These are phyloP conservation scores for Pyrochroa serraticornis DNA, from an alignment of 2,888 invertebrate genomes.

Conservation along the genomic window DNA sequence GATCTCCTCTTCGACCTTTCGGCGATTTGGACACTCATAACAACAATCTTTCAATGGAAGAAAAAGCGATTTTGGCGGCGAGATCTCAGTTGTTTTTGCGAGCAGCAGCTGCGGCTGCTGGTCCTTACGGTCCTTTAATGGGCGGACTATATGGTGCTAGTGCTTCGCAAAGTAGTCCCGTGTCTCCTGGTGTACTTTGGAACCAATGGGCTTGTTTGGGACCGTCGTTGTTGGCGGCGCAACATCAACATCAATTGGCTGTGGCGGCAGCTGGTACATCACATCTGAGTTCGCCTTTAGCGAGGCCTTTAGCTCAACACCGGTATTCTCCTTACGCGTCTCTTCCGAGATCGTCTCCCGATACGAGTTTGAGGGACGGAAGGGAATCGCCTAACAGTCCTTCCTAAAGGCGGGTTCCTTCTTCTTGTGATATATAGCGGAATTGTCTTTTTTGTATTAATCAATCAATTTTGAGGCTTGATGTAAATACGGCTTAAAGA, in stretches of 20 bases:
- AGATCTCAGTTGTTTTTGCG: constrained; percentile 76
- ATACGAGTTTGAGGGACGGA: constrained; percentile 63
- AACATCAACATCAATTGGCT: constrained; percentile 68
- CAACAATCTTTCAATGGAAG: constrained; percentile 75
- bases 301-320: constrained; percentile 63
- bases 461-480: neutral
- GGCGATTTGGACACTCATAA: constrained; percentile 74
- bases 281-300: constrained; percentile 61
- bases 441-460: neutral
- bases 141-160: constrained; percentile 61
- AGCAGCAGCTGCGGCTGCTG: constrained; percentile 70
- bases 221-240: constrained; percentile 65
- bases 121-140: constrained; percentile 64
- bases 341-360: constrained; percentile 64
- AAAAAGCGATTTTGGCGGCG: constrained; percentile 78
- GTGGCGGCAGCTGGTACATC: constrained; percentile 61
- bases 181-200: constrained; percentile 66
- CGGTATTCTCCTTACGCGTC: constrained; percentile 66
- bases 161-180: constrained; percentile 51
- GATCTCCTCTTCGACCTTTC: constrained; percentile 77
- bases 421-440: constrained; percentile 19
- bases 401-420: constrained; percentile 39
- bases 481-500: constrained; percentile 2
- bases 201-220: constrained; percentile 75
- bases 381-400: constrained; percentile 56